phyloP scores from a whole-genome alignment of 2,797 vertebrate species.

The Trachurus trachurus region DNA sequence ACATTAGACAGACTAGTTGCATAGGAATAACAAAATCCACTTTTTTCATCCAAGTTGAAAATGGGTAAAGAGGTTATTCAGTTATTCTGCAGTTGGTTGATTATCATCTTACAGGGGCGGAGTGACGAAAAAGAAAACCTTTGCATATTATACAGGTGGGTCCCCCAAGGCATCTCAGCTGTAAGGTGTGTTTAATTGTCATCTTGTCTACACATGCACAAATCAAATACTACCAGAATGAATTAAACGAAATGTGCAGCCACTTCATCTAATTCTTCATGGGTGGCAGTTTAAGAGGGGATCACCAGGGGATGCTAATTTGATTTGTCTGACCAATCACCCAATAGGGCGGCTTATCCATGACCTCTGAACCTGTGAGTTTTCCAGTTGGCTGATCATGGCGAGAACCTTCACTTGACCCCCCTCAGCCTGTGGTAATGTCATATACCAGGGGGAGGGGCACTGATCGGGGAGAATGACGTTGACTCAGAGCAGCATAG shows the following conservation, averaged over 20 bases:
- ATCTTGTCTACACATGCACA: not conserved
- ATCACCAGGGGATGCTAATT: conserved; percentile 77
- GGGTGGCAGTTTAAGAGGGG: conserved; percentile 68
- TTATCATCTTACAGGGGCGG: not conserved
- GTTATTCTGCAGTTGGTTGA: too few relatives aligned
- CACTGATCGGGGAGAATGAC: conserved; percentile 37
- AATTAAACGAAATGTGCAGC: conserved; percentile 40
- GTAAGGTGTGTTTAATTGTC: not conserved
- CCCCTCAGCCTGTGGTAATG: conserved; percentile 75
- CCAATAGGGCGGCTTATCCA: conserved; percentile 78
- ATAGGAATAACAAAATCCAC: not conserved
- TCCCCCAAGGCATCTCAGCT: not conserved
- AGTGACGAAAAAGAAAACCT: not conserved
- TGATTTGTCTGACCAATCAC: conserved; percentile 83
- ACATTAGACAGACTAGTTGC: not conserved
- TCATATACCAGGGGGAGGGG: conserved; percentile 50
- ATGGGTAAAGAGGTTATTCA: too few relatives aligned
- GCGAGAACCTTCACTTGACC: conserved; percentile 85
- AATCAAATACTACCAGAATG: conserved; percentile 13
- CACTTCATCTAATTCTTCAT: conserved; percentile 60
- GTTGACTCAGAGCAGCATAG: conserved; percentile 40
- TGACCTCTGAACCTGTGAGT: conserved; percentile 82
- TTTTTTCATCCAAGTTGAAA: not conserved
- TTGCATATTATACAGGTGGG: not conserved
- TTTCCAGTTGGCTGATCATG: conserved; percentile 84